Evolutionary conservation across 1,140 invertebrate genomes (phyloP).

Genomic region (Stegodyphus dumicola): DNA sequence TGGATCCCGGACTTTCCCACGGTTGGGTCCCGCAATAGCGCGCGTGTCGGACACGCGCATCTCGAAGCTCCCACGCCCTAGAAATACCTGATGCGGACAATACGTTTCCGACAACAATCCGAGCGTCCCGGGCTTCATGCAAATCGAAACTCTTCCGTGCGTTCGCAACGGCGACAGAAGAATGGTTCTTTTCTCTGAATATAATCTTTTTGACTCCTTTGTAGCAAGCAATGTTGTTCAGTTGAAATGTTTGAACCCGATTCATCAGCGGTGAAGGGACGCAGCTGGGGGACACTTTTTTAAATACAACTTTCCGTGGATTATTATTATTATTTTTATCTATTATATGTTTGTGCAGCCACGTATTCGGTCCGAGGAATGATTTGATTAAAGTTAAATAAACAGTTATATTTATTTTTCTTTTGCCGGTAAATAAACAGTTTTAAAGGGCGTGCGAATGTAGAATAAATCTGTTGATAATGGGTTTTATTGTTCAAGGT

Average conservation of each 20-base stretch:
- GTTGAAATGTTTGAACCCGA: constrained; percentile 38
- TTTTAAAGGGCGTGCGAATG: too few relatives aligned
- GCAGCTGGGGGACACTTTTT: neutral
- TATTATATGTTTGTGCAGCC: too few relatives aligned
- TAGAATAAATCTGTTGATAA: too few relatives aligned
- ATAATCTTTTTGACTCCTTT: constrained; percentile 41
- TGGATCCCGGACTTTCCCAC: constrained; percentile 19
- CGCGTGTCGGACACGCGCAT: constrained; percentile 23
- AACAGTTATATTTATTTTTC: too few relatives aligned
- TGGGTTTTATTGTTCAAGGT: too few relatives aligned
- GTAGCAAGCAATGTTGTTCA: constrained; percentile 16
- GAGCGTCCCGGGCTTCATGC: neutral
- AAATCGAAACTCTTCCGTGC: constrained; percentile 1
- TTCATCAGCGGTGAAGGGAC: constrained; percentile 7
- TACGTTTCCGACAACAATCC: constrained; percentile 12
- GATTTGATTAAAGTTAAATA: too few relatives aligned
- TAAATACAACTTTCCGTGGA: too few relatives aligned
- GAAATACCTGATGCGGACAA: constrained; percentile 24
- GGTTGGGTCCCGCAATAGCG: neutral
- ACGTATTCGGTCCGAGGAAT: too few relatives aligned
- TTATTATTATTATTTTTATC: too few relatives aligned
- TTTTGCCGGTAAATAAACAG: too few relatives aligned
- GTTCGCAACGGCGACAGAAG: neutral
- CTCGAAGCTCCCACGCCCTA: constrained; percentile 9
- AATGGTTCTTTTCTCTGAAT: neutral